phyloP scores from a whole-genome alignment of 2,797 vertebrate genomes.

The Parotocinclus haroldoi region DNA sequence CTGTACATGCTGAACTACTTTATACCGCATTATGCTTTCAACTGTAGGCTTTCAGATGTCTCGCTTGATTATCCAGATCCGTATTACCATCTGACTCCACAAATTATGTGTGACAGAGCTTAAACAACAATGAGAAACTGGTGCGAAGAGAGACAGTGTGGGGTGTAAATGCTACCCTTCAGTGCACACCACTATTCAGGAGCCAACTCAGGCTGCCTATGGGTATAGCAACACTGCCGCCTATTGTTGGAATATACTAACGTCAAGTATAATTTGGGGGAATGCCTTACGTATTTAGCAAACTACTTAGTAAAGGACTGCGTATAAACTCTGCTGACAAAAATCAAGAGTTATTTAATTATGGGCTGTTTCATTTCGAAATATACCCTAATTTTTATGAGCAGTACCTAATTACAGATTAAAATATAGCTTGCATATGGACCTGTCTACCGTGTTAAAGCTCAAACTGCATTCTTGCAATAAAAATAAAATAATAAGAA shows the following conservation, averaged over 20 bases:
- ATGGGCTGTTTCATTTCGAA: too few relatives aligned
- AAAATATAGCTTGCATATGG: too few relatives aligned
- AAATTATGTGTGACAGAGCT: conserved; percentile 5
- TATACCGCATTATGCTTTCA: conserved; percentile 1
- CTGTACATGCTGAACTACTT: not conserved
- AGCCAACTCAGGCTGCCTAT: conserved; percentile 1
- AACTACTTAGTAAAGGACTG: too few relatives aligned
- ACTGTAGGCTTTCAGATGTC: not conserved
- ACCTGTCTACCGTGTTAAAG: too few relatives aligned
- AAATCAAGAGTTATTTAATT: too few relatives aligned
- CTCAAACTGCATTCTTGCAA: too few relatives aligned
- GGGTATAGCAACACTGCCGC: conserved; percentile 36
- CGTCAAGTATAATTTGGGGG: not conserved
- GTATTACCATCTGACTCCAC: not conserved
- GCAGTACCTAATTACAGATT: too few relatives aligned
- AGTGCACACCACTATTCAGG: conserved; percentile 6
- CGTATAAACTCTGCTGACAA: too few relatives aligned
- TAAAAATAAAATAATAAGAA: too few relatives aligned
- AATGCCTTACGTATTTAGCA: too few relatives aligned
- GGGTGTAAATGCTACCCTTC: not conserved
- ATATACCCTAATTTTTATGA: too few relatives aligned
- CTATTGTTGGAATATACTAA: conserved; percentile 28
- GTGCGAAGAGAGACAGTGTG: conserved; percentile 1
- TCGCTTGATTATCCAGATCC: not conserved
- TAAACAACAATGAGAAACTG: conserved; percentile 19